Evolutionary conservation across 2,797 vertebrate genomes (phyloP).

Genomic region (Anableps anableps): DNA sequence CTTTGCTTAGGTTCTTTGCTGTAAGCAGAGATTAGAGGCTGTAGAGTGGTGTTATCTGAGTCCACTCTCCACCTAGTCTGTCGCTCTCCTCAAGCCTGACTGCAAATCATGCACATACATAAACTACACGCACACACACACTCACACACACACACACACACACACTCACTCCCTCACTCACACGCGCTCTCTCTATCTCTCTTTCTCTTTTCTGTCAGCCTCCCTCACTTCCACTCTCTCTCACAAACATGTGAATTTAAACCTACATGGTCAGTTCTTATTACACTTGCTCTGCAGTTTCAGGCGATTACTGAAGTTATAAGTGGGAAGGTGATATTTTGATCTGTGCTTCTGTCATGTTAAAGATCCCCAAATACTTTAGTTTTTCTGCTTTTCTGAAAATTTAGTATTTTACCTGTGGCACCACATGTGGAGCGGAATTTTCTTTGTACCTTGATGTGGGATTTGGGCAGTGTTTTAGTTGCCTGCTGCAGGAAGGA

Average conservation of each 20-base stretch:
- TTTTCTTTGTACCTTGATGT: not conserved
- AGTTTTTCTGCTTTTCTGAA: not conserved
- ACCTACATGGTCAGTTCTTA: slow-evolving; percentile 21
- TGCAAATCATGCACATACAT: slow-evolving; percentile 28
- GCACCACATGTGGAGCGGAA: not conserved
- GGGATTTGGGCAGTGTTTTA: not conserved
- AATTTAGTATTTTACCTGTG: not conserved
- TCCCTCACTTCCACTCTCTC: slow-evolving; percentile 25
- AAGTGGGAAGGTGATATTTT: not conserved
- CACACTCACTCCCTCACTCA: not conserved
- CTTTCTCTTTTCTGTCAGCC: slow-evolving; percentile 9
- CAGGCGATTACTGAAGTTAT: not conserved
- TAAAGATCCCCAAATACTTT: not conserved
- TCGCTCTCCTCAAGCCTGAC: slow-evolving; percentile 42
- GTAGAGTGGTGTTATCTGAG: slow-evolving; percentile 36
- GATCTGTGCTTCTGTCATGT: not conserved
- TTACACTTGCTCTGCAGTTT: slow-evolving; percentile 8
- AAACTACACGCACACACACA: slow-evolving; percentile 1
- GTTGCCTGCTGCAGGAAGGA: not conserved
- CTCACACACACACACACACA: slow-evolving; percentile 2
- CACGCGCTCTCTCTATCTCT: slow-evolving; percentile 9
- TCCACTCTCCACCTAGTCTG: slow-evolving; percentile 50
- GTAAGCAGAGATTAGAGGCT: slow-evolving; percentile 35
- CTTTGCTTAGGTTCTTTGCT: slow-evolving; percentile 18
- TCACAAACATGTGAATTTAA: slow-evolving; percentile 15